Evolutionary conservation across 2,797 vertebrate genomes (phyloP).

Genomic region (Chiloscyllium punctatum): DNA sequence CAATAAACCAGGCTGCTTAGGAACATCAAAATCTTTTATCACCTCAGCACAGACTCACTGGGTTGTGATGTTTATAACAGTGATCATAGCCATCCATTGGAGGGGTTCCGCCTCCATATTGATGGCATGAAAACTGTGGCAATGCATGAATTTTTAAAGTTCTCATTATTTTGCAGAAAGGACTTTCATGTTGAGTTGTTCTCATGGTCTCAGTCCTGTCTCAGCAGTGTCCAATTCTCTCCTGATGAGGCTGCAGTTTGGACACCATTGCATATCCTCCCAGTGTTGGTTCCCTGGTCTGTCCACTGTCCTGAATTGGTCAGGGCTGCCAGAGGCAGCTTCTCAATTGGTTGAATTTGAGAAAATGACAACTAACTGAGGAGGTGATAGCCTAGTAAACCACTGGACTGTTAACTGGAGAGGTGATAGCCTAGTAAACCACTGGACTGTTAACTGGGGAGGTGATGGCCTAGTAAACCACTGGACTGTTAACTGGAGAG

Average conservation of each 20-base stretch:
- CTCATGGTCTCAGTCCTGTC: too few relatives aligned
- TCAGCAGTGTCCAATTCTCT: neutral
- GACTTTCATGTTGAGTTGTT: neutral
- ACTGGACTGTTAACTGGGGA: too few relatives aligned
- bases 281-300: neutral
- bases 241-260: neutral
- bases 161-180: neutral
- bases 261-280: neutral
- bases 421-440: too few relatives aligned
- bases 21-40: too few relatives aligned
- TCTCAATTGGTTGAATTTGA: neutral
- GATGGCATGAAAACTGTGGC: neutral
- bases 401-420: too few relatives aligned
- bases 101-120: neutral
- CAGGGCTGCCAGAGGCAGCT: neutral
- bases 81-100: neutral
- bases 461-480: too few relatives aligned
- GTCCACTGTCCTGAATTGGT: neutral
- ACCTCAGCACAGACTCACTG: neutral
- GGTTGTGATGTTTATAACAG: neutral
- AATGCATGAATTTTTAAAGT: neutral
- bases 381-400: too few relatives aligned
- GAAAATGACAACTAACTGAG: neutral
- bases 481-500: too few relatives aligned
- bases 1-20: neutral